These are phyloP conservation scores for Dicyrtomina minuta DNA, from an alignment of 2,888 invertebrate genomes.

Conservation along the genomic window DNA sequence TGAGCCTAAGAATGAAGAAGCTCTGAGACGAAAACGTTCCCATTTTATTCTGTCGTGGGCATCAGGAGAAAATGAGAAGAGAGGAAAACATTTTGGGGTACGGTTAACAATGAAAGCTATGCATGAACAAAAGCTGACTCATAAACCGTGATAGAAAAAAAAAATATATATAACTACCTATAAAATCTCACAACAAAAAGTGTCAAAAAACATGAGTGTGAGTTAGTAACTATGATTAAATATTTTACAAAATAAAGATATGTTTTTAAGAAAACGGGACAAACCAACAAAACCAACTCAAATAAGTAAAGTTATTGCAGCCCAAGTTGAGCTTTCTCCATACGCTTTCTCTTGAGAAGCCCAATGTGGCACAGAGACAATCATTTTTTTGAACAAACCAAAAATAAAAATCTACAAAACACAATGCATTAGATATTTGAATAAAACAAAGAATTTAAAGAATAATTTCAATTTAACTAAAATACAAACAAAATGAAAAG, in stretches of 20 bases:
- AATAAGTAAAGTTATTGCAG: neutral
- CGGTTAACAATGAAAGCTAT: slow-evolving; percentile 52
- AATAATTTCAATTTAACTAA: too few species aligned
- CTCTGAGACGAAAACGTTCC: slow-evolving; percentile 8
- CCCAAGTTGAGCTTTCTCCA: too few species aligned
- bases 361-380: slow-evolving; percentile 10
- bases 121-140: slow-evolving; percentile 47
- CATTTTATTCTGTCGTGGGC: slow-evolving; percentile 20
- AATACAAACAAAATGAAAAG: too few species aligned
- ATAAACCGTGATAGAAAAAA: slow-evolving; percentile 23
- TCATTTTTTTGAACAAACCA: neutral
- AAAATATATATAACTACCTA: too few species aligned
- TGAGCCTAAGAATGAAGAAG: too few species aligned
- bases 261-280: slow-evolving; percentile 1
- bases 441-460: too few species aligned
- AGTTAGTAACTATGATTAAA: neutral
- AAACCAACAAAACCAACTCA: slow-evolving; percentile 13
- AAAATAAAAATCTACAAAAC: neutral
- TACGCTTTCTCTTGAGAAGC: slow-evolving; percentile 9
- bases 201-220: slow-evolving; percentile 11
- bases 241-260: neutral
- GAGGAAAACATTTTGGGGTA: slow-evolving; percentile 36
- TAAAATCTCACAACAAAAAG: slow-evolving; percentile 28
- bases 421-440: neutral
- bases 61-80: slow-evolving; percentile 29